Base-by-base conservation (phyloP, 1,140 invertebrate species). In the Aphelenchoides besseyi region DNA sequence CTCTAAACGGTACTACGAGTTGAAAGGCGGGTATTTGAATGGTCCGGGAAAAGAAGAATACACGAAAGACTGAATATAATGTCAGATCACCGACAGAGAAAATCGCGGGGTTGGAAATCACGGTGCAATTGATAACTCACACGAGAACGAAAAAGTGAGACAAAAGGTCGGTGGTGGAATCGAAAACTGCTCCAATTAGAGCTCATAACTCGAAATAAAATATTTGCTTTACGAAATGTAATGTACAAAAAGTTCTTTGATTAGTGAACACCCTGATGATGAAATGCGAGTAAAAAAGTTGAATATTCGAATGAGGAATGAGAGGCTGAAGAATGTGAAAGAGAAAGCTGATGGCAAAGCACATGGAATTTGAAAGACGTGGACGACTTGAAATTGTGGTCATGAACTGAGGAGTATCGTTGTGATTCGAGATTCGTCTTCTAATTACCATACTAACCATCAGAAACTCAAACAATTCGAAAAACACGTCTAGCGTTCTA, bases 401-500 rank as follows among this genome's bases (percentile, higher is more conserved):
- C 41, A 48, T 48, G 41, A 48, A 23, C 41, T 48, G 12, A 23
- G 12, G 41, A 48, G 41, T 48, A 48, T 48, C 41, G 41, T 16
- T 48, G 41, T 16, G 41, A 23, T 23, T 23, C 41, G 41, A 48
- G 41, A 48, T 48, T 48, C 41, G 41, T 16, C 41, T 48, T 16
- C 41, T 16, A 48, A 48, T 48, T 48, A 48, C 41, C 41, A 48
- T 48, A 48, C 41, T n/a, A 48, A 48, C 41, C 41, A 48, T 48
- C 12, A 12, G 41, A 23, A 48, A 48, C 41, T 48, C 41, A 48
- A 48, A 48, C 41, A 48, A 48, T 23, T n/a, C n/a, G 12, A 48
- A 48, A 48, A 48, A 48, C 41, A 23, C 12, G 36, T 16, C 63
- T 66, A 66, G 63, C 63, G 63, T 66, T 66, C 63, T 66, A 37